Evolutionary conservation across 2,888 invertebrate genomes (phyloP).

Genomic region (Parnassius apollo): DNA sequence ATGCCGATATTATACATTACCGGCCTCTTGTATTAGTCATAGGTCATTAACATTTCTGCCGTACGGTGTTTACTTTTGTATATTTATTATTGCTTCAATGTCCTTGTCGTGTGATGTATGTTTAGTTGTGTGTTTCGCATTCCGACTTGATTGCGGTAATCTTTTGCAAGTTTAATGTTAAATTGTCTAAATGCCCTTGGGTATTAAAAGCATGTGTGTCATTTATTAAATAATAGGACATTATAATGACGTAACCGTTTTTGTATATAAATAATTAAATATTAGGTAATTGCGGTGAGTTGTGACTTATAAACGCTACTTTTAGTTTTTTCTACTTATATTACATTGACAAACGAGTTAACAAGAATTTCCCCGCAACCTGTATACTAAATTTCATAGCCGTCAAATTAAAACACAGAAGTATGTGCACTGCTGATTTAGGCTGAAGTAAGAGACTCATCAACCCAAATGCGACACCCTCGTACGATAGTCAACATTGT

Average conservation of each 20-base stretch:
- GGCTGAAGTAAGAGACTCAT: no score
- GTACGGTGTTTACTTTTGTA: constrained; percentile 63
- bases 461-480: no score
- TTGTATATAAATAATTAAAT: not conserved
- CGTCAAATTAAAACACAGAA: no score
- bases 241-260: constrained; percentile 6
- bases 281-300: not conserved
- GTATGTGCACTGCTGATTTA: no score
- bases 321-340: not conserved
- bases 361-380: no score
- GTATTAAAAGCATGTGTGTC: constrained; percentile 13
- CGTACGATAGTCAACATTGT: no score
- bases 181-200: constrained; percentile 14
- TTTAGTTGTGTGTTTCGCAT: constrained; percentile 34
- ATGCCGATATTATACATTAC: constrained; percentile 75
- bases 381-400: no score
- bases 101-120: constrained; percentile 46
- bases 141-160: constrained; percentile 16
- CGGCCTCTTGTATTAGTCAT: constrained; percentile 71
- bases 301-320: not conserved
- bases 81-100: constrained; percentile 54
- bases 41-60: constrained; percentile 74
- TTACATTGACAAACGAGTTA: no score
- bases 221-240: constrained; percentile 3
- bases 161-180: constrained; percentile 19